Evolutionary conservation across 2,113 vertebrate genomes (phyloP).

Genomic region (Anthoscopus minutus): DNA sequence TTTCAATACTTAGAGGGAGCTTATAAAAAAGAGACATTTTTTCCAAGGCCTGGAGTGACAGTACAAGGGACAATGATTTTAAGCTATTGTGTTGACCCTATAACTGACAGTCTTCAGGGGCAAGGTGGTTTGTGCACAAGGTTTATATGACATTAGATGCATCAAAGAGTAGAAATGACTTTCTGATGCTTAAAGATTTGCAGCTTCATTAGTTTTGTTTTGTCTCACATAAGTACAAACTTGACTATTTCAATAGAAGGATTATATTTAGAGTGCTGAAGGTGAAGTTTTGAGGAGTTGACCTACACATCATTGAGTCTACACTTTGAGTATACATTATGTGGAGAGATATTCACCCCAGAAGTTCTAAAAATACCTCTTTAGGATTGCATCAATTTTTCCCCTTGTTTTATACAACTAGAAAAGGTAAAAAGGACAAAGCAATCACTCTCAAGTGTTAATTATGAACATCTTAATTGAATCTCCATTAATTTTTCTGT

Average conservation of each 20-base stretch:
- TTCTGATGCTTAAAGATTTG: neutral
- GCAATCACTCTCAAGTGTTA: neutral
- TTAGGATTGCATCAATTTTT: neutral
- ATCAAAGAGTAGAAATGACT: neutral
- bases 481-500: neutral
- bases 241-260: neutral
- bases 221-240: neutral
- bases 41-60: neutral
- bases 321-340: neutral
- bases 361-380: neutral
- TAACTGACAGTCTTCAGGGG: neutral
- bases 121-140: neutral
- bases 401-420: neutral
- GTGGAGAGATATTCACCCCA: neutral
- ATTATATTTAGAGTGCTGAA: neutral
- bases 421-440: neutral
- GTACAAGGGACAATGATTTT: accelerated
- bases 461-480: neutral
- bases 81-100: neutral
- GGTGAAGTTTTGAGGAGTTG: neutral
- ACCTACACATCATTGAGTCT: neutral
- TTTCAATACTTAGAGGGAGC: neutral
- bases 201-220: neutral
- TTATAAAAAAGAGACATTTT: neutral
- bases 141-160: neutral